Evolutionary conservation across 2,888 invertebrate species (phyloP).

Genomic region (Anticlea derivata): DNA sequence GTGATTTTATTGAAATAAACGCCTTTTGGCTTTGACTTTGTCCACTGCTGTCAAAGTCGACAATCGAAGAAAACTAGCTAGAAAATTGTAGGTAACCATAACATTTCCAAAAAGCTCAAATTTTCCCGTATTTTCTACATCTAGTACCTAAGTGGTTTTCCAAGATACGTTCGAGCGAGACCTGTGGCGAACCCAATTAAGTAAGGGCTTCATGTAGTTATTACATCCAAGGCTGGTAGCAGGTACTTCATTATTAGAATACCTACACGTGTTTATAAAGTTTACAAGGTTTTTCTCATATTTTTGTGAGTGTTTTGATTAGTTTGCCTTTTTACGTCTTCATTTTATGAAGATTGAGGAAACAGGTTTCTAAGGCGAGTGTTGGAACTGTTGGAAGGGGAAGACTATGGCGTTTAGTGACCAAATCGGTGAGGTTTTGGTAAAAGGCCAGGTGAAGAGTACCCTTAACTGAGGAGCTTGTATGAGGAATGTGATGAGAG

Average conservation of each 20-base stretch:
- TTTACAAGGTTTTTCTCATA: neutral
- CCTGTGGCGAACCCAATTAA: conserved; percentile 14
- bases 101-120: neutral
- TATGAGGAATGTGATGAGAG: too few species aligned
- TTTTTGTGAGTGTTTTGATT: conserved; percentile 6
- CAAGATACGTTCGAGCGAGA: conserved; percentile 2
- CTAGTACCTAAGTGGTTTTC: conserved; percentile 11
- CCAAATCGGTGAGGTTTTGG: too few species aligned
- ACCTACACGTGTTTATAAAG: conserved; percentile 7
- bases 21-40: too few species aligned
- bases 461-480: too few species aligned
- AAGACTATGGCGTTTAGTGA: too few species aligned
- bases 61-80: too few species aligned
- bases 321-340: neutral
- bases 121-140: conserved; percentile 8
- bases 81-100: too few species aligned
- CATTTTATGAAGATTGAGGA: neutral
- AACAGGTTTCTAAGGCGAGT: too few species aligned
- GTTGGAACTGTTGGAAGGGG: too few species aligned
- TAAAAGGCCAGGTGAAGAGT: too few species aligned
- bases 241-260: conserved; percentile 6
- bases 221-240: neutral
- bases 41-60: too few species aligned
- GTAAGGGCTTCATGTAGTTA: conserved; percentile 13
- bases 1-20: too few species aligned